phyloP scores from a whole-genome alignment of 2,888 invertebrate species.

The Eilema caniola region DNA sequence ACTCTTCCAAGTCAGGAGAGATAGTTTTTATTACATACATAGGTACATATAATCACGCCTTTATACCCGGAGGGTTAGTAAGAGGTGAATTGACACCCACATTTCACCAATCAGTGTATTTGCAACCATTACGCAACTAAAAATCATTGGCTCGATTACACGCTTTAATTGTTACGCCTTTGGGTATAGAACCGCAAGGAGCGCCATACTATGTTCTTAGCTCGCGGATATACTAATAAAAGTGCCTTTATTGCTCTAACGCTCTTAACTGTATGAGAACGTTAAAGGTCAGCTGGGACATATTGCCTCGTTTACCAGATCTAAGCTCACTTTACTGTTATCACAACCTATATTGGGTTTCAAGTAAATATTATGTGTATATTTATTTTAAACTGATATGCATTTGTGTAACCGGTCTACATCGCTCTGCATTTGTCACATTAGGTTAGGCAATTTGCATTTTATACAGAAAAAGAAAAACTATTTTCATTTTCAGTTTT shows the following conservation, averaged over 20 bases:
- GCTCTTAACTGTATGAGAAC: constrained; percentile 35
- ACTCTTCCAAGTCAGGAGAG: too few species aligned
- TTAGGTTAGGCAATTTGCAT: too few species aligned
- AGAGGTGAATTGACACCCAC: too few species aligned
- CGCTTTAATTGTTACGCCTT: constrained; percentile 1
- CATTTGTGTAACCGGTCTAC: too few species aligned
- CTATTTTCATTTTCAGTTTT: too few species aligned
- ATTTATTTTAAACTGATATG: constrained; percentile 18
- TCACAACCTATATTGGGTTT: constrained; percentile 25
- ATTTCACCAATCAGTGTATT: too few species aligned
- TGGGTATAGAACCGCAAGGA: constrained; percentile 3
- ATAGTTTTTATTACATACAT: too few species aligned
- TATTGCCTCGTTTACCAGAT: constrained; percentile 40
- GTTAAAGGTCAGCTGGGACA: constrained; percentile 45
- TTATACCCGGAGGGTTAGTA: too few species aligned
- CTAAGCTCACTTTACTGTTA: constrained; percentile 28
- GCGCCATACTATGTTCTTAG: constrained; percentile 19
- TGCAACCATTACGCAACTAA: not conserved
- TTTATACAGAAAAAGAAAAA: too few species aligned
- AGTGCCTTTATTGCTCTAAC: constrained; percentile 38
- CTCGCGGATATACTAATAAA: constrained; percentile 34
- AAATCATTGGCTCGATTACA: not conserved
- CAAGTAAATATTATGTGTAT: constrained; percentile 15
- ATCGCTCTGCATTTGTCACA: not conserved
- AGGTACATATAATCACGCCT: too few species aligned